Conservation (phyloP, 2,797 vertebrate species). For the Moxostoma hubbsi region DNA sequence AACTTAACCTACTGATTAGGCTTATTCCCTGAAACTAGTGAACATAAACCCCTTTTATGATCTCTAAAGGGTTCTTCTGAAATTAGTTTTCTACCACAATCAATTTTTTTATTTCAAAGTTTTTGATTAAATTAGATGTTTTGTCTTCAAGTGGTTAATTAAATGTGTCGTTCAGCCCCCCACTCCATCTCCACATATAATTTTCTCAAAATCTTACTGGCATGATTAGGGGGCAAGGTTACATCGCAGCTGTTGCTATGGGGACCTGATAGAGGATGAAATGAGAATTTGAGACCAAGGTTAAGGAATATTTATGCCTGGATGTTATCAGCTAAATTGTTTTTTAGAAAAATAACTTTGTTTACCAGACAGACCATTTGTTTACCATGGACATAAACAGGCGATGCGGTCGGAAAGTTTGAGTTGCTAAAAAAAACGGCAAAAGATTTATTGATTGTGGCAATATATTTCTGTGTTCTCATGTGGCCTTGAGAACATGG, state of each 20-base stretch:
- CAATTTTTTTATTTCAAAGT: neutral
- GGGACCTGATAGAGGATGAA: slow-evolving; percentile 53
- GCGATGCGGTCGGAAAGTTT: neutral
- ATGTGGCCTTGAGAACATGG: neutral
- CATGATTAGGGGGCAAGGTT: slow-evolving; percentile 58
- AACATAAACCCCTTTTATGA: neutral
- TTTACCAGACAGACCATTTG: slow-evolving; percentile 14
- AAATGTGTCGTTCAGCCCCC: slow-evolving; percentile 12
- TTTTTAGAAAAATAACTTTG: slow-evolving; percentile 12
- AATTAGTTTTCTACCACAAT: neutral
- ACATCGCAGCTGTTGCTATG: slow-evolving; percentile 69
- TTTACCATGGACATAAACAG: neutral
- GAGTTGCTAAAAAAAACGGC: neutral
- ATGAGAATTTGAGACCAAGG: slow-evolving; percentile 10
- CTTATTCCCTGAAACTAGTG: neutral
- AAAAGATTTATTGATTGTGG: neutral
- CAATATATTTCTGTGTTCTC: neutral
- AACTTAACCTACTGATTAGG: neutral
- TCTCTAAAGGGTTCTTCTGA: too few relatives aligned
- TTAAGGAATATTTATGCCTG: slow-evolving; percentile 7
- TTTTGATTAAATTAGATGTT: slow-evolving; percentile 18
- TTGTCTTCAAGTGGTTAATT: neutral
- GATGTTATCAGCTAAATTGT: slow-evolving; percentile 27
- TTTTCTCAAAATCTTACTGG: slow-evolving; percentile 58
- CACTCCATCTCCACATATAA: slow-evolving; percentile 36